Base-by-base conservation (phyloP, 1,140 invertebrate genomes). In the Trichogramma pretiosum region DNA sequence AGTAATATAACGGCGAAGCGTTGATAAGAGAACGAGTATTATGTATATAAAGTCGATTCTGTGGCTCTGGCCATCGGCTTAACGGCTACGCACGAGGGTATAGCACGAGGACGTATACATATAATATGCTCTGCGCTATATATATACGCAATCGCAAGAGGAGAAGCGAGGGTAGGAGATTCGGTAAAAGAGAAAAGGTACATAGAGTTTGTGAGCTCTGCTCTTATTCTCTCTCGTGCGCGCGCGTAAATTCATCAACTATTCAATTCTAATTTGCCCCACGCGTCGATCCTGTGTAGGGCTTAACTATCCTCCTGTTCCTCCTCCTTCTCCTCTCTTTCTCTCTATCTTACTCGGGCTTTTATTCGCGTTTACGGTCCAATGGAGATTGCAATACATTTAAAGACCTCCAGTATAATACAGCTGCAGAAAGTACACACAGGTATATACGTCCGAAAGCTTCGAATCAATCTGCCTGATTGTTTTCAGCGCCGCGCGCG, bases 201-300 rank as follows among this genome's bases (percentile, higher is more conserved):
- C n/a, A n/a, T n/a, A n/a, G n/a, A n/a, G n/a, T n/a, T n/a, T n/a
- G n/a, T n/a, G n/a, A n/a, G n/a, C n/a, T n/a, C n/a, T n/a, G n/a
- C n/a, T n/a, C n/a, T n/a, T n/a, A n/a, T n/a, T n/a, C n/a, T n/a
- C n/a, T n/a, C n/a, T n/a, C n/a, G n/a, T n/a, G n/a, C n/a, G n/a
- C n/a, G n/a, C n/a, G n/a, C 46, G 56, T 52, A 56, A 59, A 61
- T 61, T 59, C 59, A 61, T 61, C 59, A 61, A 59, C 55, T 59
- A 61, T 61, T 59, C 57, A 61, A 57, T 61, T 61, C 52, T 61
- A 56, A 61, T 61, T 59, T 59, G 53, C 55, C 18, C 36, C 22
- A 33, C 17, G 18, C 19, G 21, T 10, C 14, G 18, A 51, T 54
- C 32, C 45, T 33, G 26, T 38, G 19, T 38, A 26, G 26, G 52